Base-by-base conservation (phyloP, 2,797 vertebrate species). In the Cuniculus paca region DNA sequence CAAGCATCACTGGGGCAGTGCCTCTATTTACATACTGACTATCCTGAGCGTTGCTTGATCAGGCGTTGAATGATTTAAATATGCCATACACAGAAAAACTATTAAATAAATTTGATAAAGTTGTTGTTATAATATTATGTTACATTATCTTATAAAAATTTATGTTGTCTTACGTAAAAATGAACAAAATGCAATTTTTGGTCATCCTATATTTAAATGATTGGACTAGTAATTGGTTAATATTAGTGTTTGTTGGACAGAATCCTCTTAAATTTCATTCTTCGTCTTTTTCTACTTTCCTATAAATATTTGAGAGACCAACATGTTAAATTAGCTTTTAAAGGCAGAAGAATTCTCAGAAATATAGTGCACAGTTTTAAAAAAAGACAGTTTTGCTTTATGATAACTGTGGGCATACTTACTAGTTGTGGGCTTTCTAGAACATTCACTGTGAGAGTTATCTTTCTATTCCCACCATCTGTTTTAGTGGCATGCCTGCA, bases 301-400 rank as follows among this genome's bases (percentile, higher is more conserved):
- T 60, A 0, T 58, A 85, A 68, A 52, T 77, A 58, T 52, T 45
- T 68, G 39, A 82, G 22, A 11, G 20, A 5, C 79, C 50, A 52
- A 50, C 14, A n/a, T 58, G n/a, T 78, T 50, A 90, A 68, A 31
- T 91, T 19, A 72, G 16, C 2, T 19, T 60, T 74, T 89, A 87
- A 94, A 58, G 10, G 65, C 75, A 74, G 91, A 94, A 36, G 6
- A 45, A 63, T 11, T 83, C 50, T 96, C 85, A 58, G 36, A 91
- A 82, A 72, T 20, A 31, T 56, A 63, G 48, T 84, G n/a, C 45
- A 63, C 0, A 3, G 1, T 56, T 5, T 87, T 42, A 22, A 77
- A 3, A 86, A 95, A 77, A 75, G 1, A 70, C 2, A n/a, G 13
- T 74, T 88, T 84, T 58, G 26, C 36, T 84, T 45, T 88, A 5